These are phyloP conservation scores for Plectropomus leopardus DNA, from an alignment of 2,113 vertebrate genomes.

Conservation along the genomic window DNA sequence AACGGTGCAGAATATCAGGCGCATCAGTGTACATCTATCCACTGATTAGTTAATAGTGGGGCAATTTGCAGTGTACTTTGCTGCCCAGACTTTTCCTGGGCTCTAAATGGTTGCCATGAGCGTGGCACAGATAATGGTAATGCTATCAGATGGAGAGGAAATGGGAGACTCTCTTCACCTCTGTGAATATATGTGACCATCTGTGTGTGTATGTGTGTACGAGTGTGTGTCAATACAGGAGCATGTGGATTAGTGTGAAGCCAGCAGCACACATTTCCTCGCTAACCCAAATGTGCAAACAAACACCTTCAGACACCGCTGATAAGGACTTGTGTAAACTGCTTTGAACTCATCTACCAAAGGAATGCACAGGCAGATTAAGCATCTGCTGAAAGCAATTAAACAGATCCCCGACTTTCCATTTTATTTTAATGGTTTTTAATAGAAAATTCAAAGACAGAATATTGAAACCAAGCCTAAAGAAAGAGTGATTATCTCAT, in stretches of 20 bases:
- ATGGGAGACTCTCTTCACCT: conserved; percentile 66
- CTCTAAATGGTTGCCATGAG: conserved; percentile 69
- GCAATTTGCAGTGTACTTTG: conserved; percentile 71
- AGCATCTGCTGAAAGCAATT: not conserved
- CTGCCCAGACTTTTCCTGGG: conserved; percentile 56
- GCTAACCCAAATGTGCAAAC: conserved; percentile 5
- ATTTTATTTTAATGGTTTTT: conserved; percentile 2
- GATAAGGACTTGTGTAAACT: conserved; percentile 40
- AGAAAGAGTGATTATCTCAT: conserved; percentile 23
- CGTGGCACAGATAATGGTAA: conserved; percentile 77
- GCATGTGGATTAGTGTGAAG: not conserved
- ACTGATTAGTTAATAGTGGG: conserved; percentile 78
- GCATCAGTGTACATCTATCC: conserved; percentile 60
- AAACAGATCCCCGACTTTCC: conserved; percentile 15
- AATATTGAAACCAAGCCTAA: conserved; percentile 22
- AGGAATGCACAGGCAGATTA: conserved; percentile 18
- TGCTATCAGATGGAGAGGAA: conserved; percentile 66
- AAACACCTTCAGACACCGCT: not conserved
- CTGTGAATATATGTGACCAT: conserved; percentile 33
- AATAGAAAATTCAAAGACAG: conserved; percentile 27
- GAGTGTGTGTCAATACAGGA: conserved; percentile 10
- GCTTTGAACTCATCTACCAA: conserved; percentile 24
- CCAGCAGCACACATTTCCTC: conserved; percentile 24
- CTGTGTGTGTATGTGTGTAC: conserved; percentile 34
- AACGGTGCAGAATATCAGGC: conserved; percentile 43